Evolutionary conservation across 2,888 invertebrate genomes (phyloP).

Genomic region (Meghimatium bilineatum): DNA sequence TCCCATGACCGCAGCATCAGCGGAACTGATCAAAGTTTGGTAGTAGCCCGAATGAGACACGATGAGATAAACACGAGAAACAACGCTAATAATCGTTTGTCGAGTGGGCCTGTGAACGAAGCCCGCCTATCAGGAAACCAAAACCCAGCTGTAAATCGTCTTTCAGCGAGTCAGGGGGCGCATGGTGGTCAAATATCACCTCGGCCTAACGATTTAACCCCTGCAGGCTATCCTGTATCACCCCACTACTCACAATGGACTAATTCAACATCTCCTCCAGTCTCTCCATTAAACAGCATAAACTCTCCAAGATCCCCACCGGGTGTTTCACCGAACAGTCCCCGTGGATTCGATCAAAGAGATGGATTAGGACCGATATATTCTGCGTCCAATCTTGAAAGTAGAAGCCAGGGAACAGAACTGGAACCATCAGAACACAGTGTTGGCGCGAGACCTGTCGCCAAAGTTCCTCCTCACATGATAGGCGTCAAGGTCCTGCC

Average conservation of each 20-base stretch:
- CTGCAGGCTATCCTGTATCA: background rate
- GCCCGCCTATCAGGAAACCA: background rate
- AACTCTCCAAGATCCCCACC: slow-evolving; percentile 35
- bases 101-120: background rate
- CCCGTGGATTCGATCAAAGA: slow-evolving; percentile 22
- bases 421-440: slow-evolving; percentile 35
- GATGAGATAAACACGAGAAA: slow-evolving; percentile 24
- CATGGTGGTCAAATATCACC: slow-evolving; percentile 26
- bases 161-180: background rate
- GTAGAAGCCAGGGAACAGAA: slow-evolving; percentile 55
- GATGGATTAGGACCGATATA: slow-evolving; percentile 54
- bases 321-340: slow-evolving; percentile 46
- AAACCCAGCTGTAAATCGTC: background rate
- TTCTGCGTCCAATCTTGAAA: slow-evolving; percentile 69
- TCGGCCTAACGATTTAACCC: background rate
- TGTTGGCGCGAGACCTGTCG: slow-evolving; percentile 61
- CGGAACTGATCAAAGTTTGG: background rate
- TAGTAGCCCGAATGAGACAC: background rate
- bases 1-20: slow-evolving; percentile 10
- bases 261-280: slow-evolving; percentile 34
- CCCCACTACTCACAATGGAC: background rate
- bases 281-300: slow-evolving; percentile 50
- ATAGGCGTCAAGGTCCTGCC: slow-evolving; percentile 68
- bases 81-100: background rate
- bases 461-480: slow-evolving; percentile 70